These are phyloP conservation scores for Drosophila murphyi DNA, from an alignment of 1,140 invertebrate genomes.

Conservation along the genomic window DNA sequence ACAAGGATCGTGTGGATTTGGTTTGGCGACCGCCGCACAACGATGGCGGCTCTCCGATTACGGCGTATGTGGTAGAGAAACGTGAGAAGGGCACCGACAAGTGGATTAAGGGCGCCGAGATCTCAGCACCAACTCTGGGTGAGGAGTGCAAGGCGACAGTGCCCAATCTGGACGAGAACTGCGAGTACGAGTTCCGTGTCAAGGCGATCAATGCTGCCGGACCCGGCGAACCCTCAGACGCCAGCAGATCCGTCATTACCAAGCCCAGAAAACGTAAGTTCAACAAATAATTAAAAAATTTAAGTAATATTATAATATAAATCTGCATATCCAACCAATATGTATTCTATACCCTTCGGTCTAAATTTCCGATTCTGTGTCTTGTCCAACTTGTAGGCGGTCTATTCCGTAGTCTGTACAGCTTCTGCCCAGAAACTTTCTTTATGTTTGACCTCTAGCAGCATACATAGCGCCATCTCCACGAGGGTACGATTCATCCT, in stretches of 20 bases:
- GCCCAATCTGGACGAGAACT: slow-evolving; percentile 95
- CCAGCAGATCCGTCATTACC: slow-evolving; percentile 95
- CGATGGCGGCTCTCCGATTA: slow-evolving; percentile 96
- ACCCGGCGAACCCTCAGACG: slow-evolving; percentile 94
- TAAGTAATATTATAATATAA: no score
- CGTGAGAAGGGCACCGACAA: slow-evolving; percentile 93
- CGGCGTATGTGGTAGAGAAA: slow-evolving; percentile 97
- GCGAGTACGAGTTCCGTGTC: slow-evolving; percentile 98
- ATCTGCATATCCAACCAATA: no score
- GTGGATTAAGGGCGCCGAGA: slow-evolving; percentile 94
- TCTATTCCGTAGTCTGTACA: no score
- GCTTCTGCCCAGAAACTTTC: no score
- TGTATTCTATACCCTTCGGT: no score
- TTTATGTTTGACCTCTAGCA: no score
- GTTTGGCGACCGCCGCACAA: slow-evolving; percentile 95
- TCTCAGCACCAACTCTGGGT: slow-evolving; percentile 82
- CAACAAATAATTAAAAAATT: slow-evolving; percentile 4
- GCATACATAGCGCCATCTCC: no score
- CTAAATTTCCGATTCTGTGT: no score
- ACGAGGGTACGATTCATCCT: no score
- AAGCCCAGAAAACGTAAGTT: slow-evolving; percentile 95
- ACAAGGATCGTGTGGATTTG: slow-evolving; percentile 96
- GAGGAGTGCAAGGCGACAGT: slow-evolving; percentile 93
- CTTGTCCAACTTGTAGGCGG: no score
- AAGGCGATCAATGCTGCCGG: slow-evolving; percentile 98